Conservation (phyloP, 2,113 vertebrate genomes). For the Epinephelus moara region DNA sequence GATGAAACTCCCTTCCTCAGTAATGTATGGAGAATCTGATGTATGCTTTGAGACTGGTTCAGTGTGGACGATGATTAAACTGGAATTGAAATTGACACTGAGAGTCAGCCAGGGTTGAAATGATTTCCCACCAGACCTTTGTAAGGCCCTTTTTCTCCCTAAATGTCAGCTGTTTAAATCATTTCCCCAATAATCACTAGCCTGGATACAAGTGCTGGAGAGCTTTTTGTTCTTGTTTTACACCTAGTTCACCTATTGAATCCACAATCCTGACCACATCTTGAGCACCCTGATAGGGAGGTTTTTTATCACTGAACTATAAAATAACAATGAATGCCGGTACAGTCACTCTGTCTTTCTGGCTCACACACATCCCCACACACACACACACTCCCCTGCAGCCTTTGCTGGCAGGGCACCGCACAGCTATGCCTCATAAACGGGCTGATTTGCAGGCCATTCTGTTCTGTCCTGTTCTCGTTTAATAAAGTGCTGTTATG, state of each 20-base stretch:
- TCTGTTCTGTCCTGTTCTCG: conserved; percentile 69
- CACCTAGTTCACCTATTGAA: conserved; percentile 18
- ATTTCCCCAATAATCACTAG: conserved; percentile 51
- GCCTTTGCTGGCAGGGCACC: conserved; percentile 48
- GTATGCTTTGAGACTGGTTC: conserved; percentile 29
- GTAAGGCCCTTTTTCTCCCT: conserved; percentile 30
- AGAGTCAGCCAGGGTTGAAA: conserved; percentile 54
- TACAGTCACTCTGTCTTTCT: neutral
- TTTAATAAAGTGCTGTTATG: conserved; percentile 79
- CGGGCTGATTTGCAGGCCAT: conserved; percentile 74
- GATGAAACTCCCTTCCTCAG: conserved; percentile 3
- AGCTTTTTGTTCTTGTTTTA: conserved; percentile 38
- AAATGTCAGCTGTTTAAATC: conserved; percentile 66
- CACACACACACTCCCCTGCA: conserved; percentile 31
- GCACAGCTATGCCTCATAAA: conserved; percentile 73
- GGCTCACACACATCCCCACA: conserved; percentile 23
- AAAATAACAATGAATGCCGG: conserved; percentile 25
- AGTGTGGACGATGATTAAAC: conserved; percentile 56
- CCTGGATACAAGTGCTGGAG: conserved; percentile 16
- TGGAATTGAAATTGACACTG: conserved; percentile 62
- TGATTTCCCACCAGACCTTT: conserved; percentile 64
- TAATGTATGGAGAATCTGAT: conserved; percentile 35
- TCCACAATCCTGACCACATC: conserved; percentile 15
- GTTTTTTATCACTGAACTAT: conserved; percentile 27
- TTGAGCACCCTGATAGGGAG: neutral